Base-by-base conservation (phyloP, 2,888 invertebrate species). In the Brenthis daphne region DNA sequence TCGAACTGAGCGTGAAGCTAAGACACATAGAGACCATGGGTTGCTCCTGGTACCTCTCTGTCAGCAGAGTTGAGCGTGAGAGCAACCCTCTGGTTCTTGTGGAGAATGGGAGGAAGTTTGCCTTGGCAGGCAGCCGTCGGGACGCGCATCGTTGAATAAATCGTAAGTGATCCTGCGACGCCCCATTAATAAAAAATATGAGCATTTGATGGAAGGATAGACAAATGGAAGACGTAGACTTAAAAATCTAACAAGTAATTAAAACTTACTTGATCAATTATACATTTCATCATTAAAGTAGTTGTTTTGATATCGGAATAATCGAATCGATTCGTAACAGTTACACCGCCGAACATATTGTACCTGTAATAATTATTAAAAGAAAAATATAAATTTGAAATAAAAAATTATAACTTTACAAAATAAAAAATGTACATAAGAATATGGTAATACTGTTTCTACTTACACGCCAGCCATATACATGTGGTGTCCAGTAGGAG, bases 391-490 rank as follows among this genome's bases (percentile, higher is more conserved):
- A 8, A 57, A 2, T n/a, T 33, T 6, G 37, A 16, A 13, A 1
- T 11, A 13, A 53, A 33, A 33, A 20, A 47, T 3, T 2, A 12
- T 53, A 54, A 12, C 24, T 14, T 3, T 20, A 20, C 0, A 54
- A 20, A 54, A 12, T 54, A 5, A 54, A 20, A 51, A 16, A 51
- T 51, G 1, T 20, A n/a, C 16, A 51, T 24, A 20, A 20, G 24
- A 20, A 48, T 16, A 63, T 63, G 12, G 13, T 4, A 13, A 47
- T 47, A 47, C 48, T 47, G 14, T 16, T 3, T 33, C 24, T 8
- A 93, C 94, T 93, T 83, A 95, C 95, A 93, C 91, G 73, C 93
- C 93, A 48, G 95, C 93, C 92, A 95, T 92, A 72, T 89, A 91
- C 82, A 94, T 87, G 66, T 95, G 94, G 80, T 94, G 94, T 67